phyloP scores from a whole-genome alignment of 2,888 invertebrate genomes.

The Papilio protenor region DNA sequence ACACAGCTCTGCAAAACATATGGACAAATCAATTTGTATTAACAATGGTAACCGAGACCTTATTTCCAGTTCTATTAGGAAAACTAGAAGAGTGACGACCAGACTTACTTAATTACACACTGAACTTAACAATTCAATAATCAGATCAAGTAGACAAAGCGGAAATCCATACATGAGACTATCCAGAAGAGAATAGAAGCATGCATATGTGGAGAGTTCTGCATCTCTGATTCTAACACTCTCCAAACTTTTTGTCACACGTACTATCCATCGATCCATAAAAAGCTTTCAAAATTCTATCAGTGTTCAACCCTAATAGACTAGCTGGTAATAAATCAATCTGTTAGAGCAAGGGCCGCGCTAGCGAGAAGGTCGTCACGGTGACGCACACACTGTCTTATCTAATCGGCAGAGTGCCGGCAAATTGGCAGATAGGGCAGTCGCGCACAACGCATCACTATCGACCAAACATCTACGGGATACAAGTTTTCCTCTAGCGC shows the following conservation, averaged over 20 bases:
- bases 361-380: conserved; percentile 59
- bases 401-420: conserved; percentile 68
- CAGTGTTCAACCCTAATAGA: conserved; percentile 28
- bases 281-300: not conserved
- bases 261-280: not conserved
- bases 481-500: not conserved
- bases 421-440: conserved; percentile 57
- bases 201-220: too few species aligned
- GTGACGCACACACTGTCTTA: conserved; percentile 68
- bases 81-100: not conserved
- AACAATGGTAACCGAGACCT: not conserved
- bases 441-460: conserved; percentile 42
- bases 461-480: conserved; percentile 34
- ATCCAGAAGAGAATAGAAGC: too few species aligned
- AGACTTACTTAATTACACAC: not conserved
- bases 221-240: not conserved
- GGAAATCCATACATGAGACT: not conserved
- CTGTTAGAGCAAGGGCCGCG: conserved; percentile 35
- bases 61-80: not conserved
- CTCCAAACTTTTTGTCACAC: not conserved
- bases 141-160: not conserved
- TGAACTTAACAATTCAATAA: not conserved
- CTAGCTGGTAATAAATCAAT: conserved; percentile 30
- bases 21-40: too few species aligned
- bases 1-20: conserved; percentile 80